Percentiles rank a stretch among this genome's conserved stretches.
Evolutionary conservation across 2,888 invertebrate genomes (phyloP).

Genomic region (Blastobasis lacticolella): DNA sequence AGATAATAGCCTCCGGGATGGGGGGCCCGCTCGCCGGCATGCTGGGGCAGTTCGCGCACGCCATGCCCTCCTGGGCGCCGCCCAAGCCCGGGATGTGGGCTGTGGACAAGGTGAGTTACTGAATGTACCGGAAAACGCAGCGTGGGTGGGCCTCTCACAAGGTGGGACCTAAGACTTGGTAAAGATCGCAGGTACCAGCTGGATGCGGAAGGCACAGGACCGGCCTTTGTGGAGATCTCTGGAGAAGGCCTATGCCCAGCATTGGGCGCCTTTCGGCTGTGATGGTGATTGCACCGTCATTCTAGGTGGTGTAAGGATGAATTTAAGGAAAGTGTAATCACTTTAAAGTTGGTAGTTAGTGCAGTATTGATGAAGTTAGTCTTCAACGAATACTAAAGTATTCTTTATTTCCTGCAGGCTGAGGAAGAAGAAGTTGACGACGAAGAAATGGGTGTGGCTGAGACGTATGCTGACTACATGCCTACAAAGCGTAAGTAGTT

Average conservation of each 20-base stretch:
- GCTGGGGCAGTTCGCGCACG: slow-evolving; percentile 48
- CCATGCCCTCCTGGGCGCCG: slow-evolving; percentile 37
- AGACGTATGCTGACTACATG: slow-evolving; percentile 99
- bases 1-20: slow-evolving; percentile 64
- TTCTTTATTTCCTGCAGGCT: slow-evolving; percentile 30
- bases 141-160: too few species aligned
- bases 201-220: too few species aligned
- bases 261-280: too few species aligned
- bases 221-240: too few species aligned
- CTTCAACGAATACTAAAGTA: slow-evolving; percentile 8
- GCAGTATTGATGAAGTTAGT: not conserved
- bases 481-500: slow-evolving; percentile 87
- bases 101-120: slow-evolving; percentile 37
- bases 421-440: slow-evolving; percentile 92
- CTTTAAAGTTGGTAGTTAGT: too few species aligned
- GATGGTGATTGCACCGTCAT: too few species aligned
- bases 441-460: slow-evolving; percentile 97
- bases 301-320: too few species aligned
- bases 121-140: not conserved
- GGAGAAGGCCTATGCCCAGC: too few species aligned
- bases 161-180: too few species aligned
- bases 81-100: slow-evolving; percentile 42
- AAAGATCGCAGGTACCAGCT: too few species aligned
- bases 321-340: too few species aligned
- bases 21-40: slow-evolving; percentile 57